Base-by-base conservation (phyloP, 2,113 vertebrate genomes). In the Diphyllodes magnificus region DNA sequence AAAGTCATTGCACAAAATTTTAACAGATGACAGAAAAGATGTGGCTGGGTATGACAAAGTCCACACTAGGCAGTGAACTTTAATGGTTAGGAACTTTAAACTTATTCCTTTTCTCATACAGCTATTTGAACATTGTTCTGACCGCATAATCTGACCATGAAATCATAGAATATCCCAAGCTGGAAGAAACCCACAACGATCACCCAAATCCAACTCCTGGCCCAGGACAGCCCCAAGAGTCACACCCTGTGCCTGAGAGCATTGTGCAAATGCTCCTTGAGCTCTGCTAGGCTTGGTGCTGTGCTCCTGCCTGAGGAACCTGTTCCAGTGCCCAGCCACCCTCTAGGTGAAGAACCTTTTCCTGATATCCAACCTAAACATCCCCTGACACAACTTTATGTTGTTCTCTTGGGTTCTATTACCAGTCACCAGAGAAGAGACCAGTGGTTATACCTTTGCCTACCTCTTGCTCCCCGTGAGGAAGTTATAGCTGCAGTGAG, bases 91-190 rank as follows among this genome's bases (percentile, higher is more conserved):
- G 19, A 35, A 6, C 3, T 73, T 88, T n/a, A 66, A 66, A 54
- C 1, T 33, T 65, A 31, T 1, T 65, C 5, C 2, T 71, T 82
- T 86, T 37, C 16, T 73, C 35, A n/a, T 47, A 20, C 1, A 9
- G 8, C 2, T 49, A 10, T 64, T 18, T 57, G 24, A 59, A 39
- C 0, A 2, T 15, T 37, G 2, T 35, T 64, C 15, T 27, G 10
- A 23, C 28, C 2, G 3, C 4, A 49, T 14, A 18, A 35, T 42
- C 9, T 31, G n/a, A 40, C 13, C 2, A 9, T 1, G 5, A 24
- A 28, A 8, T 25, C 20, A 7, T 10, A 25, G 24, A 39, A 47
- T 11, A 64, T 31, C 35, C 3, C 0, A 2, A 56, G 5, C 2
- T 49, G 35, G 42, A 80, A 64, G 7, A 3, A 4, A 31, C 5